A percentile compares a stretch with the other conserved stretches of the same genome.
Conservation (phyloP, 2,797 vertebrate genomes). For the Diglossa cyanea region DNA sequence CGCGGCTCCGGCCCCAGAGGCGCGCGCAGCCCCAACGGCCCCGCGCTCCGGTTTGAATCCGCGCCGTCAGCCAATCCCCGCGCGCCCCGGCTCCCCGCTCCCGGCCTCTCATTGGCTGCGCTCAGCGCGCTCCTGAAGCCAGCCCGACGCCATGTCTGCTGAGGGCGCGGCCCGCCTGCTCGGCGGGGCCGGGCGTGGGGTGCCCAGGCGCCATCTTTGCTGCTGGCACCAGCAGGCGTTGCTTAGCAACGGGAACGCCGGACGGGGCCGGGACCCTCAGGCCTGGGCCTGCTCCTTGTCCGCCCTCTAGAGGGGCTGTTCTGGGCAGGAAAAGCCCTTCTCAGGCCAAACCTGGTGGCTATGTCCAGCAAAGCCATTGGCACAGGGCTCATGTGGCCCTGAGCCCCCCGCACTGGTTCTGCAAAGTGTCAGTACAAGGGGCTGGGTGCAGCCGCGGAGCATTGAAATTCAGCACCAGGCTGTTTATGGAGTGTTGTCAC, state of each 20-base stretch:
- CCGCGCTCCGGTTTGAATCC: constrained; percentile 71
- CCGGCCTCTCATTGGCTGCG: background rate
- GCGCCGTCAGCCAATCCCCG: constrained; percentile 50
- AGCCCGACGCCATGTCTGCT: background rate
- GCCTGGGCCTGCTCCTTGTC: background rate
- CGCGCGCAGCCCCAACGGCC: background rate
- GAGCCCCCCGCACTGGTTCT: accelerated
- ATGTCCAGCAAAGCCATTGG: accelerated
- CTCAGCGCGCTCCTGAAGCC: background rate
- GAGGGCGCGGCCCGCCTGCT: accelerated
- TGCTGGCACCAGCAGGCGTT: background rate
- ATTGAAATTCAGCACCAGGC: background rate
- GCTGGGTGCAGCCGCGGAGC: accelerated
- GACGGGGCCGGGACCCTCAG: background rate
- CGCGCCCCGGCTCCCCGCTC: background rate
- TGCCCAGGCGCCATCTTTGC: constrained; percentile 36
- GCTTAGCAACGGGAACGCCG: background rate
- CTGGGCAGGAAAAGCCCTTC: background rate
- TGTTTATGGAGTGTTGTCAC: background rate
- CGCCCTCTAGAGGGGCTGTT: accelerated
- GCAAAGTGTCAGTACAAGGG: accelerated
- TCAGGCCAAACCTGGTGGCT: accelerated
- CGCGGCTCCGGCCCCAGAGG: background rate
- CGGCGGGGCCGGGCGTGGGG: accelerated
- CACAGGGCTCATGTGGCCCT: accelerated